Base-by-base conservation (phyloP, 2,113 vertebrate genomes). In the Pelobates fuscus region DNA sequence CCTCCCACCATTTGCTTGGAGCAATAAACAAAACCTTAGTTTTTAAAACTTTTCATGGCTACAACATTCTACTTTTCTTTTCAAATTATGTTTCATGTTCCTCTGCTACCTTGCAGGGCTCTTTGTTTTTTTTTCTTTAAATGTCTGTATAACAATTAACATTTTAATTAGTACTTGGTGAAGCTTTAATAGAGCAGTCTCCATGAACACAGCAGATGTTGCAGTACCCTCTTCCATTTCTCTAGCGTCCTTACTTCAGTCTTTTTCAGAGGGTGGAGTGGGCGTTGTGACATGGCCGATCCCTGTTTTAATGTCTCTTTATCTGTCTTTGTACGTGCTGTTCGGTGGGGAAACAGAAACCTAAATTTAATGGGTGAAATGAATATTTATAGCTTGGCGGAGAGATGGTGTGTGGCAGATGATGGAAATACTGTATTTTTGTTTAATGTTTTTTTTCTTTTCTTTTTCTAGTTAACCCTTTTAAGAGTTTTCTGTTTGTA, bases 161-260 rank as follows among this genome's bases (percentile, higher is more conserved):
- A 26, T 64, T 65, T 66, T 41, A 65, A 66, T 66, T 37, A 41
- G 62, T 37, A 25, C 20, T 17, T 43, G 32, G 15, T 21, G 25
- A 46, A 24, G 41, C 25, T 15, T 17, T 29, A 21, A 46, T 29
- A 2, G 59, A 62, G 59, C 59, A 1, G 6, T 57, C 29, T 58
- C 24, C 24, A 59, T 67, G 71, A 26, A 67, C 20, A 29, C 49
- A 15, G 63, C 62, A 75, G 71, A 75, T 75, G 71, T 67, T 75
- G 60, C 29, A 20, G 15, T 65, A 32, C 54, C 29, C 27, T 57
- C 12, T 61, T 23, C 37, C 25, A 6, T 11, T 66, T 21, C 1
- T 23, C 44, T 57, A 61, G 29, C 70, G 26, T 60, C 59, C 59
- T 30, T 32, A 18, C 26, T 14, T 26, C 17, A 20, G 21, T 25